Conservation (phyloP, 2,113 vertebrate species). For the Willisornis vidua region DNA sequence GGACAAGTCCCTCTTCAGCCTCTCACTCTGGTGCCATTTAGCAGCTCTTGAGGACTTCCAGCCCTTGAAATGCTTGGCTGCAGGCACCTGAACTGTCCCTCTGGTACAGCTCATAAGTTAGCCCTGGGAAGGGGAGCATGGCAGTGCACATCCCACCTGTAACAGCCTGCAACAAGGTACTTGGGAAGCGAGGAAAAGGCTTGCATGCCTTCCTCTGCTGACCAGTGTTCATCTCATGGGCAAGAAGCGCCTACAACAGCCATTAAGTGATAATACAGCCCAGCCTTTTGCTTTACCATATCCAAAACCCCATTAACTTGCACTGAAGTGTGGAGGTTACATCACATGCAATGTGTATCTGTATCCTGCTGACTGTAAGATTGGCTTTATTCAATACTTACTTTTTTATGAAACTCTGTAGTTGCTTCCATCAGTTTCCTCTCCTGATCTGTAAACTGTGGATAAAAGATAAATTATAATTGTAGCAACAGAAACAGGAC, state of each 20-base stretch:
- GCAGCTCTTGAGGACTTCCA: background rate
- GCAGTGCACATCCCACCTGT: background rate
- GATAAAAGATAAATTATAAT: background rate
- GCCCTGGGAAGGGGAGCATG: background rate
- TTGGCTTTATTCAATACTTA: conserved; percentile 6
- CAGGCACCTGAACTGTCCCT: background rate
- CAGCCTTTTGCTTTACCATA: background rate
- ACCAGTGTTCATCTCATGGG: accelerated
- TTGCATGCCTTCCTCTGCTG: background rate
- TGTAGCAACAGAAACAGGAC: background rate
- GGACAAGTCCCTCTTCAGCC: background rate
- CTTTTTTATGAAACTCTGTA: conserved; percentile 90
- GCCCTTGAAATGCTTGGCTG: background rate
- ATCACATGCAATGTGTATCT: accelerated
- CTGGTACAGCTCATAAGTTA: background rate
- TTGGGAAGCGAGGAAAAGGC: accelerated
- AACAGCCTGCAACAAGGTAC: background rate
- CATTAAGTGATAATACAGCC: accelerated
- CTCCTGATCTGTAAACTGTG: conserved; percentile 94
- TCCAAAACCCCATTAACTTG: background rate
- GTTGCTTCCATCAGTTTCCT: conserved; percentile 91
- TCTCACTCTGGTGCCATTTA: background rate
- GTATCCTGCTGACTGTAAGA: background rate
- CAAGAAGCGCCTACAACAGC: background rate
- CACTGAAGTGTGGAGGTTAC: background rate